Evolutionary conservation across 2,113 vertebrate genomes (phyloP), one percentile per base, ranked within the genome.

Genomic region (Tangachromis dhanisi): DNA sequence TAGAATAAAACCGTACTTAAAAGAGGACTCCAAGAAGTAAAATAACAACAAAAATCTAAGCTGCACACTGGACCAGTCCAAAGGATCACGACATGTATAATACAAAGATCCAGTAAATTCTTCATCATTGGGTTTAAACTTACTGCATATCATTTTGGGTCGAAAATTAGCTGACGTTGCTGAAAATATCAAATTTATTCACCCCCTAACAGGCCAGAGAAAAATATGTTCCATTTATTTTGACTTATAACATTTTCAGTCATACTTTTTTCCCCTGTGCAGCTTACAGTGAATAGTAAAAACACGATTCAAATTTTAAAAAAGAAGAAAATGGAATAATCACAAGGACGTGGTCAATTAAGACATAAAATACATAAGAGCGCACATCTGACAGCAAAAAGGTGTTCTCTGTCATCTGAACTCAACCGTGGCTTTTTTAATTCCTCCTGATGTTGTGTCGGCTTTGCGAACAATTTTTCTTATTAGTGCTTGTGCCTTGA

Each of bases 401-500:
- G 73, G 42, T 31, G 45, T n/a, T 78, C 16, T 78, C 26, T 12
- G 45, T 49, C 24, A 33, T 78, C 47, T 51, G 45, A 51, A 78
- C 17, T 49, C 45, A 51, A 31, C 45, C 10, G 9, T 49, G 71
- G 16, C 42, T 49, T 78, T 49, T 31, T 31, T 35, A 49, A 29
- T 63, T 78, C 45, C 49, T 53, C 19, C 29, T 33, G 57, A 35
- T 45, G 35, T 79, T 57, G 26, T 66, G 45, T 47, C 8, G 9
- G 61, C 38, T 59, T 11, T 49, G 29, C 7, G 6, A 80, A 57
- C 71, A 76, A 35, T 89, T 83, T 80, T 19, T 24, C 31, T 57
- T 81, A 35, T 83, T 80, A 82, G 21, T 24, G 8, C 85, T 83
- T 83, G 35, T 31, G 83, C 78, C 87, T 81, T 45, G 81, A 86